phyloP scores from a whole-genome alignment of 2,797 vertebrate species.

The Borostomias antarcticus region DNA sequence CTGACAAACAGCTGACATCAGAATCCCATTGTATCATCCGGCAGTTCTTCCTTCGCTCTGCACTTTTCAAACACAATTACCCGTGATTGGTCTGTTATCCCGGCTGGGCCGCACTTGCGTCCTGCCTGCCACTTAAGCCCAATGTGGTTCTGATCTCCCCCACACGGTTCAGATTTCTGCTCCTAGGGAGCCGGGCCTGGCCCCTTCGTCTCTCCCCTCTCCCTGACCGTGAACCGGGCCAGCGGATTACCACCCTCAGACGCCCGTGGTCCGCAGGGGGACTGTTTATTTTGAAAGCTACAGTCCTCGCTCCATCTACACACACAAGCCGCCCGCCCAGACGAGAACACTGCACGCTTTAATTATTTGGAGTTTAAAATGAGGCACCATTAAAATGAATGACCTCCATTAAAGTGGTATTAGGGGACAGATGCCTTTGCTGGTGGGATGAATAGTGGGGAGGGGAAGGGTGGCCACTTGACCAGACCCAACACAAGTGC shows the following conservation, averaged over 20 bases:
- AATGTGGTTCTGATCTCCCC: slow-evolving; percentile 66
- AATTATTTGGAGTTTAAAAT: slow-evolving; percentile 74
- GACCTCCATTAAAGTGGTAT: slow-evolving; percentile 76
- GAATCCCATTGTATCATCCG: slow-evolving; percentile 48
- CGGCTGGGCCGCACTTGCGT: slow-evolving; percentile 35
- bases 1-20: slow-evolving; percentile 62
- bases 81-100: slow-evolving; percentile 55
- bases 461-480: slow-evolving; percentile 2
- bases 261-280: slow-evolving; percentile 21
- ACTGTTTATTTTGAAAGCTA: slow-evolving; percentile 7
- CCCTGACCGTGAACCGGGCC: slow-evolving; percentile 29
- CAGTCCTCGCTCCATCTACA: too few relatives aligned
- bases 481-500: too few relatives aligned
- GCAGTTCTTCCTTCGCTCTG: slow-evolving; percentile 44
- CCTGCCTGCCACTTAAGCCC: slow-evolving; percentile 15
- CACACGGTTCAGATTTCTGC: slow-evolving; percentile 53
- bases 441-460: slow-evolving; percentile 43
- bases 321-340: slow-evolving; percentile 43
- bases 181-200: too few relatives aligned
- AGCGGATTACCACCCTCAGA: slow-evolving; percentile 37
- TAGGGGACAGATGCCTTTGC: slow-evolving; percentile 70
- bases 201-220: slow-evolving; percentile 25
- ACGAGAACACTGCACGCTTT: slow-evolving; percentile 60
- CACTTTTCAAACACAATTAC: slow-evolving; percentile 66
- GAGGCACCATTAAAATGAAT: slow-evolving; percentile 79